A percentile compares a stretch with the other conserved stretches of the same genome.
Conservation (phyloP, 2,113 vertebrate genomes). For the Microtus pennsylvanicus region DNA sequence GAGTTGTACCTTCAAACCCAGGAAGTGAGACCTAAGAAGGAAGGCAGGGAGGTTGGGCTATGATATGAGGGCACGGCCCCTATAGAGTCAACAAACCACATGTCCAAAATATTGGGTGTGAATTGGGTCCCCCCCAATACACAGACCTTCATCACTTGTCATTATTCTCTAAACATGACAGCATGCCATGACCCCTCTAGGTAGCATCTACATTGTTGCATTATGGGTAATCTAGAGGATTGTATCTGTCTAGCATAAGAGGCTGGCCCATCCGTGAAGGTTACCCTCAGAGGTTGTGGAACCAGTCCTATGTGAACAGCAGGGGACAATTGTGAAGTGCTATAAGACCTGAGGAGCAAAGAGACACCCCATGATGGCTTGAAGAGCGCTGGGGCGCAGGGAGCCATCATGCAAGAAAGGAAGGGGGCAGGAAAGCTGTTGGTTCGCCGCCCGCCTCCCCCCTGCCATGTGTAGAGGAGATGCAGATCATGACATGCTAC, state of each 20-base stretch:
- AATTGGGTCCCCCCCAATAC: too few species aligned
- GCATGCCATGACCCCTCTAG: background rate
- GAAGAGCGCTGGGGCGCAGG: background rate
- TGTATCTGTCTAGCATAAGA: background rate
- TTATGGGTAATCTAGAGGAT: background rate
- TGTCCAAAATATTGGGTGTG: background rate
- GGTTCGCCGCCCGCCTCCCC: too few species aligned
- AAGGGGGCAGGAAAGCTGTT: too few species aligned
- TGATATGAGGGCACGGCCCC: background rate
- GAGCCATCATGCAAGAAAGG: background rate
- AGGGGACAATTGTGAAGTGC: too few species aligned
- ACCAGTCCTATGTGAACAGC: background rate
- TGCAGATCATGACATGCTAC: background rate
- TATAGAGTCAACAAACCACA: background rate
- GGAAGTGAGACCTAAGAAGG: background rate
- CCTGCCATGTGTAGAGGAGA: background rate
- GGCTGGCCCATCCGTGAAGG: background rate
- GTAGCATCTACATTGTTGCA: background rate
- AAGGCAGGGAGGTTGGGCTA: background rate
- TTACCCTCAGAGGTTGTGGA: too few species aligned
- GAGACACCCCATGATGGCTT: accelerated
- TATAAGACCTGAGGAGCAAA: background rate
- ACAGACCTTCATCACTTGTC: background rate
- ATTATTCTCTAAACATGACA: background rate
- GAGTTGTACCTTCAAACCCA: background rate